Base-by-base conservation (phyloP, 2,797 vertebrate genomes). In the Pogonophryne albipinna region DNA sequence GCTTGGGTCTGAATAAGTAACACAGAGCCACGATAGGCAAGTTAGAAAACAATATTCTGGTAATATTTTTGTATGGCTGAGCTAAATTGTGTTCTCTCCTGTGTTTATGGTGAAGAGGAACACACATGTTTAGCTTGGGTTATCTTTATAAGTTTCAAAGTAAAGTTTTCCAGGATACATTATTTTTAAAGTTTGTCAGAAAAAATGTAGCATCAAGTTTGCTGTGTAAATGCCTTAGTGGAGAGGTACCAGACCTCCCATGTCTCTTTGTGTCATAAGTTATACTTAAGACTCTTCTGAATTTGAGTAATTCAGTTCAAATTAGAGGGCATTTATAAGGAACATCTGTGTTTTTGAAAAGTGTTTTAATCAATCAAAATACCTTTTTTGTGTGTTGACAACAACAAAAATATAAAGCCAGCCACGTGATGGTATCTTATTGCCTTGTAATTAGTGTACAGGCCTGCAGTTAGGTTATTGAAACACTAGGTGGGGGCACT, bases 401-500 rank as follows among this genome's bases (percentile, higher is more conserved):
- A 4, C 20, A 23, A 14, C 20, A 51, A 52, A 38, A 38, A 38
- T 38, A 38, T 38, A 9, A 38, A 61, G 34, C 31, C 20, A 62
- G 5, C 16, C 20, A 15, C 42, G 13, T 6, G 3, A 20, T 20
- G 11, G 10, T 56, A 23, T 62, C 9, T 44, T n/a, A 58, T 3
- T 19, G 44, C 20, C 34, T 47, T 0, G 23, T 14, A 1, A 56
- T n/a, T 23, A n/a, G 5, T 38, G 4, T 9, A 15, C 16, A 13
- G 50, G 2, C 49, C 3, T 83, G 85, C 80, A 87, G 79, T 85
- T 17, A 4, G 17, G 14, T 3, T 34, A 23, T 64, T 61, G 14
- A 17, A 42, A 76, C 92, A 85, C 85, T 79, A 89, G 89, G 68
- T 79, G 85, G 85, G 10, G 82, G 9, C 77, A 52, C 42, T 55